phyloP scores from a whole-genome alignment of 1,140 invertebrate genomes.

The Leptinotarsa lineolata region DNA sequence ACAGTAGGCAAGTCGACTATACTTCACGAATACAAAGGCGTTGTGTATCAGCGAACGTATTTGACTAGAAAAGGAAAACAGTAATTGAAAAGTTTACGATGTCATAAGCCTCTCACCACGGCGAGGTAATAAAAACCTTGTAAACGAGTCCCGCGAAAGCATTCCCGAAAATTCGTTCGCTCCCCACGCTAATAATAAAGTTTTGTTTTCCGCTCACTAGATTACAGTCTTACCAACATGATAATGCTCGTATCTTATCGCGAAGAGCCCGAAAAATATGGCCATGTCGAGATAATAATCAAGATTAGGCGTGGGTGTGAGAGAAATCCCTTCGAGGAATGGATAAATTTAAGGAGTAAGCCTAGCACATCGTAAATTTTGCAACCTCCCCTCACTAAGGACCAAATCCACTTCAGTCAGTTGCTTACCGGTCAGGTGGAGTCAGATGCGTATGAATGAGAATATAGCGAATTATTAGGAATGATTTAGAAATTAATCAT shows the following conservation, averaged over 20 bases:
- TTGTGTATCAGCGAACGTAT: not conserved
- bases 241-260: constrained; percentile 41
- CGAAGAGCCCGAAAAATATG: constrained; percentile 37
- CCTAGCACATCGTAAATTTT: constrained; percentile 41
- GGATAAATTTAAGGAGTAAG: constrained; percentile 42
- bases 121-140: not conserved
- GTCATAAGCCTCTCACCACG: not conserved
- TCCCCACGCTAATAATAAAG: constrained; percentile 5
- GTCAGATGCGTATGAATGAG: not conserved
- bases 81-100: constrained; percentile 1
- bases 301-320: constrained; percentile 39
- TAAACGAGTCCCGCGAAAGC: not conserved
- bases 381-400: constrained; percentile 33
- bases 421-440: constrained; percentile 32
- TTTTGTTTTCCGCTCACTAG: constrained; percentile 20
- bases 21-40: not conserved
- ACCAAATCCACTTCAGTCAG: constrained; percentile 36
- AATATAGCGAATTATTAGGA: no score
- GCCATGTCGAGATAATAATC: constrained; percentile 37
- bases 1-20: no score
- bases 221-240: constrained; percentile 35
- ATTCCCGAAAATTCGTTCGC: constrained; percentile 2
- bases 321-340: constrained; percentile 33
- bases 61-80: not conserved
- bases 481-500: no score